A percentile compares a stretch with the other conserved stretches of the same genome.
Conservation (phyloP, 2,797 vertebrate genomes). For the Trichosurus vulpecula region DNA sequence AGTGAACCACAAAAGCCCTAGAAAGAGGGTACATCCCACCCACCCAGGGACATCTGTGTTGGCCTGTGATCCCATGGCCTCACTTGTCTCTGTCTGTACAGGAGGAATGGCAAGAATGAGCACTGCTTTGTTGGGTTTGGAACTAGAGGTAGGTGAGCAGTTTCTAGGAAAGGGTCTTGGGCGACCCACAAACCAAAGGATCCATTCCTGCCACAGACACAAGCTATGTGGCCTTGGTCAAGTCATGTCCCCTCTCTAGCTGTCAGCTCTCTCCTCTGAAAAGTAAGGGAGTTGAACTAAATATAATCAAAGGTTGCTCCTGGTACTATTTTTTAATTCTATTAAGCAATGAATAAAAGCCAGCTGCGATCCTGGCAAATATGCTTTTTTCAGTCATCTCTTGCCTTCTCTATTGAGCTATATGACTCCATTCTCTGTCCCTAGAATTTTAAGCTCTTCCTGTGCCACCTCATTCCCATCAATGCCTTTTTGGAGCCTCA, state of each 20-base stretch:
- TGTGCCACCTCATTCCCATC: not conserved
- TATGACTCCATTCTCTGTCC: not conserved
- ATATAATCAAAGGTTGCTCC: not conserved
- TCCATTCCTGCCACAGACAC: not conserved
- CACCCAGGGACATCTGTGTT: not conserved
- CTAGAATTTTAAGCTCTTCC: not conserved
- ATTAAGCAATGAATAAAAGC: not conserved
- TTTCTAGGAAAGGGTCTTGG: not conserved
- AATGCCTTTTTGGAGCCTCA: not conserved
- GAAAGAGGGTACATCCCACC: not conserved
- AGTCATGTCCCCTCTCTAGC: not conserved
- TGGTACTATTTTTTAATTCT: not conserved
- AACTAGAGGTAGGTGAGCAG: not conserved
- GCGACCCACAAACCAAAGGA: not conserved
- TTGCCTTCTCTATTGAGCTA: not conserved
- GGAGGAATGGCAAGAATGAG: not conserved
- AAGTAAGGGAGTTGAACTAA: not conserved
- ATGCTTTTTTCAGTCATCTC: not conserved
- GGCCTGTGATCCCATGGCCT: not conserved
- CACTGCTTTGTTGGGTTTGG: not conserved
- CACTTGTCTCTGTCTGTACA: not conserved
- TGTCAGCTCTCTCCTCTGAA: not conserved
- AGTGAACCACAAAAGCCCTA: not conserved
- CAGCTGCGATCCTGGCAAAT: not conserved
- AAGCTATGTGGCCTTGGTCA: not conserved